Evolutionary conservation across 2,113 vertebrate species (phyloP), one percentile per base, ranked within the genome.

Genomic region (Rana temporaria): DNA sequence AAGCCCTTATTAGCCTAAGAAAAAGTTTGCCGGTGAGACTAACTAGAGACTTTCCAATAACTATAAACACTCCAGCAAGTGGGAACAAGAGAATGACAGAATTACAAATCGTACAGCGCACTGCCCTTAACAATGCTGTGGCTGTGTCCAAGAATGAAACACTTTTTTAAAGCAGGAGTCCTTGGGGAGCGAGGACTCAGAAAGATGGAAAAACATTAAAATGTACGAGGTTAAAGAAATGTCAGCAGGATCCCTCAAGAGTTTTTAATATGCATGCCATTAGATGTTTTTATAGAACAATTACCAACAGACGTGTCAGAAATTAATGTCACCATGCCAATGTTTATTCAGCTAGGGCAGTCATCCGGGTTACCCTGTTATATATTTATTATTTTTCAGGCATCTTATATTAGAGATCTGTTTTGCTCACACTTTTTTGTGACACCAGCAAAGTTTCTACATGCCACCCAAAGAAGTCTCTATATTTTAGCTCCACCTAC

Each of bases 1-100:
- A 95, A 96, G 90, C 89, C 71, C 93, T 94, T 94, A 95, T 96
- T 95, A 97, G 91, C 91, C 92, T 93, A 48, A 48, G 93, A 92
- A 72, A 90, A 94, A 94, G 90, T 87, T 86, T 84, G 90, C 85
- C 91, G 89, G 93, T 94, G 94, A 94, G 96, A 95, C 93, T 95
- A 97, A 95, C 91, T 94, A 94, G 91, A 91, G 92, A 95, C 93
- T 96, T 94, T 94, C 93, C 91, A 92, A 93, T 84, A 92, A 91
- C 91, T 95, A 92, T 89, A 86, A 92, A 90, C 91, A 91, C 92
- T 94, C 93, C 85, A 84, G 32, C 20, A 8, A 17, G 20, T 64
- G 74, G 26, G 18, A 62, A 64, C 75, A 84, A 67, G 60, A 78
- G 72, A 52, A 80, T 56, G 69, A 83, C 71, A 75, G 65, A 32